phyloP scores from a whole-genome alignment of 2,113 vertebrate genomes.

The Coryphaenoides rupestris region DNA sequence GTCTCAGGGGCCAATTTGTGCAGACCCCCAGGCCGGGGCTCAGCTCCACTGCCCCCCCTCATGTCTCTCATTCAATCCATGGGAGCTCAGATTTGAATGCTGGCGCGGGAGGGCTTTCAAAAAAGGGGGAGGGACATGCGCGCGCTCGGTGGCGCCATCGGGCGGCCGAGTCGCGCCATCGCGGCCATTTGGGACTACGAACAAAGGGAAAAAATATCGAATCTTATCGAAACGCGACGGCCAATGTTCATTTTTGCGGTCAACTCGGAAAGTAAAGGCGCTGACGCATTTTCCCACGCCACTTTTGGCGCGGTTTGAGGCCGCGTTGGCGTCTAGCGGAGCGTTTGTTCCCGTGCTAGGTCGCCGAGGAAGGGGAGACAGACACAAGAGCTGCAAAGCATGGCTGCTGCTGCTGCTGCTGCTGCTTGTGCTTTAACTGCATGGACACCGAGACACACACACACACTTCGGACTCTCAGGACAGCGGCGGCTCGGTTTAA shows the following conservation, averaged over 20 bases:
- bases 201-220: constrained; percentile 78
- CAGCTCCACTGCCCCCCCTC: constrained; percentile 56
- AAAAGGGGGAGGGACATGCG: constrained; percentile 66
- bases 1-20: constrained; percentile 39
- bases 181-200: constrained; percentile 76
- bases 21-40: constrained; percentile 41
- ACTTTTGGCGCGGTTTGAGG: constrained; percentile 45
- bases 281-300: constrained; percentile 54
- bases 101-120: constrained; percentile 65
- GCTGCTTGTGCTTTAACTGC: constrained; percentile 79
- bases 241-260: constrained; percentile 47
- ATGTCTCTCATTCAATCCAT: constrained; percentile 64
- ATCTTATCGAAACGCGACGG: constrained; percentile 61
- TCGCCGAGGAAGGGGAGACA: constrained; percentile 73
- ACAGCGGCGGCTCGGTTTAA: constrained; percentile 52
- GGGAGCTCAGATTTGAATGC: constrained; percentile 67
- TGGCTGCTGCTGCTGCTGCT: constrained; percentile 80
- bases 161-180: constrained; percentile 51
- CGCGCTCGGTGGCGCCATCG: constrained; percentile 56
- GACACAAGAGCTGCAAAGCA: constrained; percentile 78
- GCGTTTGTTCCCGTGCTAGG: constrained; percentile 69
- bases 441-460: constrained; percentile 74
- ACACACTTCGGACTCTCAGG: constrained; percentile 73
- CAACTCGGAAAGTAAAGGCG: constrained; percentile 54
- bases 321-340: constrained; percentile 45